A percentile compares a stretch with the other conserved stretches of the same genome.
Evolutionary conservation across 92 coral and sea anemone genomes (phyloP).

Genomic region (Phenganax stokvisi): DNA sequence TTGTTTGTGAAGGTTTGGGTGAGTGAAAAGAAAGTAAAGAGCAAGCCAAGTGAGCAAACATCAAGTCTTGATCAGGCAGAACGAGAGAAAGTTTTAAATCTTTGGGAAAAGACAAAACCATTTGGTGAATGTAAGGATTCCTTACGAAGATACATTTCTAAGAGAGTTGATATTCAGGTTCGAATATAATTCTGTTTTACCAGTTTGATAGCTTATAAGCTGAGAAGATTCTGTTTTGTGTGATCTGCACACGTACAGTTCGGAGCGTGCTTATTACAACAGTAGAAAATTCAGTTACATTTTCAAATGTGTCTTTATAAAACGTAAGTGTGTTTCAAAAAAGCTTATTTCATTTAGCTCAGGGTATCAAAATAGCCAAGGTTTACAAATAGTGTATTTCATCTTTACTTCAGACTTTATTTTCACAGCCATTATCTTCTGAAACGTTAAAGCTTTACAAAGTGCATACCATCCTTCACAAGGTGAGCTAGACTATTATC

Average conservation of each 20-base stretch:
- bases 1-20: conserved; percentile 14
- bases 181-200: not conserved
- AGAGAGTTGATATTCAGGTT: conserved; percentile 35
- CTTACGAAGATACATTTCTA: conserved; percentile 26
- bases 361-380: no score
- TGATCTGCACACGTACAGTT: no score
- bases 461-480: conserved; percentile 31
- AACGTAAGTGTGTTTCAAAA: no score
- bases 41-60: not conserved
- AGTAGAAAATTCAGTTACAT: no score
- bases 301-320: no score
- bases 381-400: no score
- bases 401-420: no score
- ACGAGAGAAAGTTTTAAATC: conserved; percentile 22
- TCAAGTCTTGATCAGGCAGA: conserved; percentile 13
- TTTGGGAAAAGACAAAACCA: conserved; percentile 36
- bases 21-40: conserved; percentile 16
- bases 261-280: no score
- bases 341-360: no score
- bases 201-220: no score
- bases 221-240: no score
- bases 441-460: conserved; percentile 28
- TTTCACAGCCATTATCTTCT: conserved; percentile 13
- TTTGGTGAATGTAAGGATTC: conserved; percentile 38
- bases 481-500: not conserved